Conservation (phyloP, 2,797 vertebrate genomes). For the Numenius phaeopus region DNA sequence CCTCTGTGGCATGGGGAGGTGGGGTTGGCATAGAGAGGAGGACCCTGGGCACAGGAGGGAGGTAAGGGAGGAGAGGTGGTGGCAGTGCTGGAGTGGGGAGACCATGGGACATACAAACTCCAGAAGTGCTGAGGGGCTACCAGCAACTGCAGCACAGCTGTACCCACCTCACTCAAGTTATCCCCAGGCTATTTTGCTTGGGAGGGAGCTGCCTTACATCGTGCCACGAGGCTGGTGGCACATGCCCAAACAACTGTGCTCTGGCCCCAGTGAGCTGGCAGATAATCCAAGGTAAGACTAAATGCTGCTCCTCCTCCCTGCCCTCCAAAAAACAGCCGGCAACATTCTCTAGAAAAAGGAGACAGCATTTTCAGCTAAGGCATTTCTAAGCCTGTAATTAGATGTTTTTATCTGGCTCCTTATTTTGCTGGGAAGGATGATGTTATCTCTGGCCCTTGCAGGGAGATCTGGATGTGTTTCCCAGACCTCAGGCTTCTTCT, state of each 20-base stretch:
- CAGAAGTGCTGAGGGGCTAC: not conserved
- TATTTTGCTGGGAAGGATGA: not conserved
- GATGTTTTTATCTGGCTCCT: not conserved
- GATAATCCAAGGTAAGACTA: not conserved
- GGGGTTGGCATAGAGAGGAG: not conserved
- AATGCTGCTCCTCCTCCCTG: not conserved
- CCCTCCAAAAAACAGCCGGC: not conserved
- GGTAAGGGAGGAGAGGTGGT: not conserved
- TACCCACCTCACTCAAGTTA: not conserved
- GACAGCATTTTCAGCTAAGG: not conserved
- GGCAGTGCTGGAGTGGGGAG: fast-evolving
- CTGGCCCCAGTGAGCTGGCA: not conserved
- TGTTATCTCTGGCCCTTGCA: not conserved
- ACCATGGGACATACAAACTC: fast-evolving
- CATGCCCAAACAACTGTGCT: not conserved
- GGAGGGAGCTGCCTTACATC: not conserved
- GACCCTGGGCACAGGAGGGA: fast-evolving
- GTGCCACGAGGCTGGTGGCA: not conserved
- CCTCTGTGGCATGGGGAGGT: fast-evolving
- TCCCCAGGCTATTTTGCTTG: not conserved
- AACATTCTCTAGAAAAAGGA: not conserved
- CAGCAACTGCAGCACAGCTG: not conserved
- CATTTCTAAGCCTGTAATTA: not conserved
- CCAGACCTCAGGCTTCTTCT: not conserved
- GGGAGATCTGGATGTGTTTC: not conserved